A percentile compares a stretch with the other conserved stretches of the same genome.
phyloP scores from a whole-genome alignment of 2,113 vertebrate species.

The Petromus typicus region DNA sequence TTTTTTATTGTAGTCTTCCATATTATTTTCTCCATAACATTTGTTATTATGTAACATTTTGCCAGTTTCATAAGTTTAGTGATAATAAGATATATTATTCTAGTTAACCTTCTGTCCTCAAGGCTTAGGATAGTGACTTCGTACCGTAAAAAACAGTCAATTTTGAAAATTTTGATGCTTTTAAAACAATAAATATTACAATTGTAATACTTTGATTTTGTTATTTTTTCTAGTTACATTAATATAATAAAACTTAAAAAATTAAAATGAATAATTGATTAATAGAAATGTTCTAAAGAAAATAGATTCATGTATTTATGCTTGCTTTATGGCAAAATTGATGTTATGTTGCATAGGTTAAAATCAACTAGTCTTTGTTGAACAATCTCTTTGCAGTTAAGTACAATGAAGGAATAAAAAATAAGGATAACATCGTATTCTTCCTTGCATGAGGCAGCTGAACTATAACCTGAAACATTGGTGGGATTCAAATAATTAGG shows the following conservation, averaged over 20 bases:
- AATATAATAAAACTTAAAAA: no score
- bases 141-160: no score
- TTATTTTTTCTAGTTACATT: no score
- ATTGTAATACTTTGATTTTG: no score
- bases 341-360: neutral
- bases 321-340: no score
- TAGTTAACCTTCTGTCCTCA: neutral
- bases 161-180: no score
- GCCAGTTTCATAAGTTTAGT: constrained; percentile 31
- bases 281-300: no score
- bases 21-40: constrained; percentile 4
- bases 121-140: neutral
- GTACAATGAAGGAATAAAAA: neutral
- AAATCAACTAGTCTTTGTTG: constrained; percentile 1
- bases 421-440: neutral
- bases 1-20: neutral
- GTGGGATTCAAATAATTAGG: neutral
- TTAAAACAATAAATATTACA: no score
- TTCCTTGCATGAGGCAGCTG: neutral
- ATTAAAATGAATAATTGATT: no score
- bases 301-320: no score
- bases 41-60: constrained; percentile 31
- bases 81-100: constrained; percentile 31
- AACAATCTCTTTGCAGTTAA: neutral
- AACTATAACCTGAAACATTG: neutral